phyloP scores from a whole-genome alignment of 2,888 invertebrate genomes.

The Platycnemis pennipes region DNA sequence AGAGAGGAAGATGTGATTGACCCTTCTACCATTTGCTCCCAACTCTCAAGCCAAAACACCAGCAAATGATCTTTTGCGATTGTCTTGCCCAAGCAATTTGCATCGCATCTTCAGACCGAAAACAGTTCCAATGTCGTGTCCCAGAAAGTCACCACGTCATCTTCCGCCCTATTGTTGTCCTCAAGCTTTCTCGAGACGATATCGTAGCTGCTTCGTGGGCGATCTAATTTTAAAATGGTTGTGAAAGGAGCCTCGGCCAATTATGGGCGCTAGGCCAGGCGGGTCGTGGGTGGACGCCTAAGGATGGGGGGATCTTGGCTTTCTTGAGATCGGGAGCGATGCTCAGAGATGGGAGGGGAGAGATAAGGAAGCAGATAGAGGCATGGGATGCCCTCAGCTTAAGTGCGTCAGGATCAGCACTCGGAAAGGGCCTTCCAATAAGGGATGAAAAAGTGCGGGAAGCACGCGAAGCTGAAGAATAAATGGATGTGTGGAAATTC shows the following conservation, averaged over 20 bases:
- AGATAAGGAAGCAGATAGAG: not conserved
- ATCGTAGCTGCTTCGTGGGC: not conserved
- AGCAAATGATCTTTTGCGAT: no score
- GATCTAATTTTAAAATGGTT: not conserved
- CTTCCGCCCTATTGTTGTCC: not conserved
- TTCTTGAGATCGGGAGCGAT: not conserved
- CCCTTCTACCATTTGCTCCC: no score
- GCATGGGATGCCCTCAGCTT: not conserved
- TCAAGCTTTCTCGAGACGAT: not conserved
- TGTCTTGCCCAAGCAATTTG: no score
- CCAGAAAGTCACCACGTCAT: not conserved
- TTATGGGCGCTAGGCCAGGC: not conserved
- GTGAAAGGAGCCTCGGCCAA: not conserved
- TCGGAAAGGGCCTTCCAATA: not conserved
- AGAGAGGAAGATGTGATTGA: no score
- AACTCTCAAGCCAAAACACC: no score
- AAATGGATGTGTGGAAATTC: no score
- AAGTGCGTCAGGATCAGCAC: not conserved
- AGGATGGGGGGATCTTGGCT: not conserved
- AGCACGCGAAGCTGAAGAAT: no score
- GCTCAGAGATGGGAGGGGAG: not conserved
- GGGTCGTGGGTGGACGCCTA: not conserved
- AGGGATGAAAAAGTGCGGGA: no score
- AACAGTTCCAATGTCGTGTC: not conserved
- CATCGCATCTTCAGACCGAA: no score